Evolutionary conservation across 2,888 invertebrate genomes (phyloP).

Genomic region (Drosophila limbata): DNA sequence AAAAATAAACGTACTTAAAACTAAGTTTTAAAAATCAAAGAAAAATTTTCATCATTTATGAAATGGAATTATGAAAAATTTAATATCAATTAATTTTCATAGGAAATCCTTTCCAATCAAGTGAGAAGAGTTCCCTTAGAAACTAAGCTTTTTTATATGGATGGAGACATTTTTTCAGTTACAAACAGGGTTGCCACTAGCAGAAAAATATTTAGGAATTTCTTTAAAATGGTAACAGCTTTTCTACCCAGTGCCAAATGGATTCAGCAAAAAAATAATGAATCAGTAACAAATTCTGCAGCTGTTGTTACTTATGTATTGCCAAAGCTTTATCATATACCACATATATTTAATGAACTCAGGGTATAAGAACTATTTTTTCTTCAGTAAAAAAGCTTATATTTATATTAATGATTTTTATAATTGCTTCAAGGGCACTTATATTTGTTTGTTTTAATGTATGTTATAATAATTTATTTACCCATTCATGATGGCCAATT

Average conservation of each 20-base stretch:
- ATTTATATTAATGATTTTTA: background rate
- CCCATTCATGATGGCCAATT: conserved; percentile 87
- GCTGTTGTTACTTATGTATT: background rate
- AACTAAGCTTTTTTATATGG: too few relatives aligned
- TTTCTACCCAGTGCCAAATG: background rate
- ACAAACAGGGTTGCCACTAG: background rate
- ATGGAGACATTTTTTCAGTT: background rate
- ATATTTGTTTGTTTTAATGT: background rate
- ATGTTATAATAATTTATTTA: conserved; percentile 65
- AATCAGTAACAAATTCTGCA: background rate
- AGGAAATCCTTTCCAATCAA: too few relatives aligned
- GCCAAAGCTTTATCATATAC: background rate
- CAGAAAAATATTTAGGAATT: too few relatives aligned
- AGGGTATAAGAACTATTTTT: background rate
- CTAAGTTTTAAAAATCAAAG: too few relatives aligned
- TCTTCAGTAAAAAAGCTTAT: background rate
- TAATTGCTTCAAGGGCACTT: background rate
- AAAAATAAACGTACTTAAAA: too few relatives aligned
- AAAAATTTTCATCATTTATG: too few relatives aligned
- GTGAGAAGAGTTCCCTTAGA: too few relatives aligned
- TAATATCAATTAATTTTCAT: too few relatives aligned
- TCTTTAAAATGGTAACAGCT: background rate
- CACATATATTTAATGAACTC: too few relatives aligned
- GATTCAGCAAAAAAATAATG: background rate
- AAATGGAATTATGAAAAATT: too few relatives aligned